A percentile compares a stretch with the other conserved stretches of the same genome.
These are phyloP conservation scores for Tridacna crocea DNA, from an alignment of 2,888 invertebrate genomes.

Conservation along the genomic window DNA sequence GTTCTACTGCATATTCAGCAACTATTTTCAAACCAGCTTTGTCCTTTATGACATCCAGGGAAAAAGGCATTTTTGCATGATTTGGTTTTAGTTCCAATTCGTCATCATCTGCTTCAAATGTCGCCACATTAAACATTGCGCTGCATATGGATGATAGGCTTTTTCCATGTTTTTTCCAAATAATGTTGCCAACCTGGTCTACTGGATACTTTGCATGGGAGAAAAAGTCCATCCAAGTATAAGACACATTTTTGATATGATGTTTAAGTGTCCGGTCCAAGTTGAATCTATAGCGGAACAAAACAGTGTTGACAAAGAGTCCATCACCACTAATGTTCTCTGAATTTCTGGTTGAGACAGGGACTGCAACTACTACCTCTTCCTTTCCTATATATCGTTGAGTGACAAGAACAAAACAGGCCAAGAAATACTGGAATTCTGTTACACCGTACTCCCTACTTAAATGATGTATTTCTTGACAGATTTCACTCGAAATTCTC, in stretches of 20 bases:
- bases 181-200: background rate
- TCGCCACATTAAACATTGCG: background rate
- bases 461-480: background rate
- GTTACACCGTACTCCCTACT: background rate
- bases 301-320: background rate
- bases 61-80: constrained; percentile 3
- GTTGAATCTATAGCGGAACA: background rate
- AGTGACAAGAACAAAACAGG: background rate
- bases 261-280: background rate
- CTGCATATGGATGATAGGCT: background rate
- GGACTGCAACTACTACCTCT: background rate
- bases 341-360: constrained; percentile 3
- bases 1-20: constrained; percentile 1
- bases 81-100: background rate
- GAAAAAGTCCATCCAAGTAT: background rate
- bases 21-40: background rate
- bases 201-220: constrained; percentile 11
- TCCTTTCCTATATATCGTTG: background rate
- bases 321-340: background rate
- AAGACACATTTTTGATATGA: background rate
- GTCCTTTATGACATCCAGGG: background rate
- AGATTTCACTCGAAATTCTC: background rate
- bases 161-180: background rate
- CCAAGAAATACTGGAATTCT: background rate
- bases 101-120: constrained; percentile 1